A percentile compares a stretch with the other conserved stretches of the same genome.
These are phyloP conservation scores for Drosophila micromelanica DNA, from an alignment of 1,140 invertebrate species.

Conservation along the genomic window DNA sequence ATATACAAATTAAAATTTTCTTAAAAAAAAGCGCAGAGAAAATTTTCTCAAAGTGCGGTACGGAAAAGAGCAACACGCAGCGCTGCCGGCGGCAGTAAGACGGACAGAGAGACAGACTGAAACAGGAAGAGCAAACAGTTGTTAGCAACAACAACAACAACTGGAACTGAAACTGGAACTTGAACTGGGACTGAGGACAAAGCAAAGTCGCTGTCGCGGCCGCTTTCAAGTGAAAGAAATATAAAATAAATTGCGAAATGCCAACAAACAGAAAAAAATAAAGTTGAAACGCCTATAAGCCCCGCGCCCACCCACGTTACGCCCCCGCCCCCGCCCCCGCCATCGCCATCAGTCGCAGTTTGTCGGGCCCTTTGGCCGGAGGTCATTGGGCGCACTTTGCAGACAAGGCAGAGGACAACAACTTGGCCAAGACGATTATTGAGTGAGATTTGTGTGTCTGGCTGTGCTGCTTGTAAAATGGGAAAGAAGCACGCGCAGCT, in stretches of 20 bases:
- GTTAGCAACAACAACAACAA: slow-evolving; percentile 12
- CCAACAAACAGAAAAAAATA: too few relatives aligned
- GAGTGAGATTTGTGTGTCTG: slow-evolving; percentile 75
- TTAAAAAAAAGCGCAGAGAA: slow-evolving; percentile 16
- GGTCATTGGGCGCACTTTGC: slow-evolving; percentile 21
- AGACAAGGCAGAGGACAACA: not conserved
- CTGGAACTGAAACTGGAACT: not conserved
- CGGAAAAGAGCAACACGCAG: slow-evolving; percentile 57
- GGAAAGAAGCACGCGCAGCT: not conserved
- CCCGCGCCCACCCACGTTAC: slow-evolving; percentile 19
- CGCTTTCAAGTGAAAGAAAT: slow-evolving; percentile 59
- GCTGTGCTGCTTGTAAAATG: too few relatives aligned
- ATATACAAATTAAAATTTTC: not conserved
- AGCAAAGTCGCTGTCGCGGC: slow-evolving; percentile 27
- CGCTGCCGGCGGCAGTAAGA: slow-evolving; percentile 45
- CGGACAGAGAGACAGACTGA: slow-evolving; percentile 18
- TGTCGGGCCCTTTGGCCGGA: slow-evolving; percentile 17
- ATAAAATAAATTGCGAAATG: slow-evolving; percentile 80
- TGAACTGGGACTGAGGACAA: slow-evolving; percentile 12
- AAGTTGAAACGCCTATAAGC: slow-evolving; percentile 34
- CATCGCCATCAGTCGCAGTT: too few relatives aligned
- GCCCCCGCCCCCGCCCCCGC: too few relatives aligned
- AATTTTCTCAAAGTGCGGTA: slow-evolving; percentile 67
- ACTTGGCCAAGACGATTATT: slow-evolving; percentile 60
- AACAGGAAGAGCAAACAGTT: slow-evolving; percentile 38